These are phyloP conservation scores for Ptilodon capucinus DNA, from an alignment of 2,888 invertebrate genomes.

Conservation along the genomic window DNA sequence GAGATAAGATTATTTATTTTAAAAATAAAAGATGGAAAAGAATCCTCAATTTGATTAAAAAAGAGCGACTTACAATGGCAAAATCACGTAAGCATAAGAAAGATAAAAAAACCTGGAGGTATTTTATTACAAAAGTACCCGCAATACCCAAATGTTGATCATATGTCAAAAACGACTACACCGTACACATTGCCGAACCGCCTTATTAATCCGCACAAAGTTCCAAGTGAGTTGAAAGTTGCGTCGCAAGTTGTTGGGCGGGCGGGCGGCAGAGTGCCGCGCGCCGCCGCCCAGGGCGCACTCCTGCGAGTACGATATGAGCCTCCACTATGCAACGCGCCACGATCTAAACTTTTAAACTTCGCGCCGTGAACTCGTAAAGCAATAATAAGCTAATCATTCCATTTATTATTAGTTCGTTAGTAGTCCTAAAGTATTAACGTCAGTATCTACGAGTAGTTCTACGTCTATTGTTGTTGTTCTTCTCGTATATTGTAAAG, in stretches of 20 bases:
- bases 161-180: no score
- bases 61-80: no score
- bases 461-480: conserved; percentile 35
- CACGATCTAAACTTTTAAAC: background rate
- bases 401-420: conserved; percentile 34
- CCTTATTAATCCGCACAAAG: conserved; percentile 11
- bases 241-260: conserved; percentile 37
- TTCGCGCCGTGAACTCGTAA: conserved; percentile 37
- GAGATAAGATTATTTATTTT: no score
- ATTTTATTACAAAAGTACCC: no score
- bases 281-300: conserved; percentile 54
- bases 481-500: conserved; percentile 43
- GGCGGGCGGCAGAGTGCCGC: conserved; percentile 61
- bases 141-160: no score
- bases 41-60: no score
- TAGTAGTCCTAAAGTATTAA: conserved; percentile 42
- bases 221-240: conserved; percentile 37
- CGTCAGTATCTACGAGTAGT: conserved; percentile 30
- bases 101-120: no score
- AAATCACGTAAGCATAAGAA: no score
- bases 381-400: conserved; percentile 38
- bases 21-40: no score
- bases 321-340: conserved; percentile 26
- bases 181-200: no score
- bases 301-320: conserved; percentile 45